Base-by-base conservation (phyloP, 2,113 vertebrate species). In the Anhinga anhinga region DNA sequence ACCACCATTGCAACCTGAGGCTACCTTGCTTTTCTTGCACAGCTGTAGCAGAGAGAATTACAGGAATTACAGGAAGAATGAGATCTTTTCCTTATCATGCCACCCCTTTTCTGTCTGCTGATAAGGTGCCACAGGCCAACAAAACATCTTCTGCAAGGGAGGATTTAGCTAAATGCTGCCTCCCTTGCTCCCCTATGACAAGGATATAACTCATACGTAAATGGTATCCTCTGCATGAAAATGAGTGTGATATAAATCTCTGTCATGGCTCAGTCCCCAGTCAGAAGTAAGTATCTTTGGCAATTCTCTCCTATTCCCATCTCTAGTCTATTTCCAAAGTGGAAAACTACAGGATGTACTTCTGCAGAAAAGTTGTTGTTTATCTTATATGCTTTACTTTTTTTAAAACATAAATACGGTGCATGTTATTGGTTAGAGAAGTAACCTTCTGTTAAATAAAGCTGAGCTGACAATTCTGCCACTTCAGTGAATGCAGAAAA, bases 151-250 rank as follows among this genome's bases (percentile, higher is more conserved):
- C 23, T 1, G 2, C 45, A 59, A 63, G 50, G 27, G 30, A 88
- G 15, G 40, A 66, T 86, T 85, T 92, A 83, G 45, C 21, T 78
- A 59, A 45, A 63, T 93, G 50, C 52, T 92, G 59, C 44, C 67
- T 92, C 38, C 13, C 38, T 90, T 84, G 32, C 27, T 90, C 12
- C 50, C 2, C 1, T 56, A 9, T 81, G 79, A 78, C 66, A 70
- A 83, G 56, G 50, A n/a, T 83, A 19, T 88, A 95, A 93, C 55
- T 83, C 82, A 88, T 40, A 93, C 34, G 38, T 32, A 95, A 92
- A 84, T 92, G 3, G 1, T 16, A 96, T 62, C 16, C 47, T 92
- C 94, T 96, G 69, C 65, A n/a, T 84, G 63, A 93, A 94, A 92
- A 82, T 56, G 36, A 88, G 7, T 34, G 55, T 66, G 67, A 76